Base-by-base conservation (phyloP, 2,113 vertebrate genomes). In the Lethenteron camtschaticum region DNA sequence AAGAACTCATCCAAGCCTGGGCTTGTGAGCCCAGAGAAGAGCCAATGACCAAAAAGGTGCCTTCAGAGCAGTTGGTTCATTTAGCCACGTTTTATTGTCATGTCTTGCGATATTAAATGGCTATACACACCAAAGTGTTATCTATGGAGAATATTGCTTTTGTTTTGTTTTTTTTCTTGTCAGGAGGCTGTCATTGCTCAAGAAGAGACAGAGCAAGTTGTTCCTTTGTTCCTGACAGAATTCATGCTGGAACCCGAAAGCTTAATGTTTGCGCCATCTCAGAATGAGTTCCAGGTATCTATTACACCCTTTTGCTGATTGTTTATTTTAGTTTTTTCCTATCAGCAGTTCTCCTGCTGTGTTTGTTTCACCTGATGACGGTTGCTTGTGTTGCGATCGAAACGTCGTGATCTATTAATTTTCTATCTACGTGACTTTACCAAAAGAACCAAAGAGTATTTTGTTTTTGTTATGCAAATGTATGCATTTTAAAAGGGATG, bases 261-360 rank as follows among this genome's bases (percentile, higher is more conserved):
- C 1, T 75, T 92, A 11, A 78, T 76, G 68, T 89, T 83, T 72
- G 76, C 81, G 24, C 88, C 87, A 14, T 81, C 83, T 70, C 69
- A 80, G 68, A 82, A 86, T 11, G 74, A 83, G 56, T 86, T 87
- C 70, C 78, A 83, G 84, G 87, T 90, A 69, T 68, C 81, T 78
- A 56, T 72, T 59, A 69, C 2, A 56, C 20, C 8, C 68, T 9
- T 13, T 16, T 57, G 16, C 41, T 41, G 41, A 41, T 68, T 69
- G 71, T 72, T 72, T 12, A 13, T 16, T 24, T 12, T 68, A 12
- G 4, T 56, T 69, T 12, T 6, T 57, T 70, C 60, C n/a, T 58
- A 70, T 9, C 68, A 70, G 4, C 68, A 57, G 68, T 72, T 14
- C 18, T 66, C 18, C 14, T 66, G 14, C 14, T 66, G 14, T 18